Conservation (phyloP, 1,140 invertebrate genomes). For the Zaprionus inermis region DNA sequence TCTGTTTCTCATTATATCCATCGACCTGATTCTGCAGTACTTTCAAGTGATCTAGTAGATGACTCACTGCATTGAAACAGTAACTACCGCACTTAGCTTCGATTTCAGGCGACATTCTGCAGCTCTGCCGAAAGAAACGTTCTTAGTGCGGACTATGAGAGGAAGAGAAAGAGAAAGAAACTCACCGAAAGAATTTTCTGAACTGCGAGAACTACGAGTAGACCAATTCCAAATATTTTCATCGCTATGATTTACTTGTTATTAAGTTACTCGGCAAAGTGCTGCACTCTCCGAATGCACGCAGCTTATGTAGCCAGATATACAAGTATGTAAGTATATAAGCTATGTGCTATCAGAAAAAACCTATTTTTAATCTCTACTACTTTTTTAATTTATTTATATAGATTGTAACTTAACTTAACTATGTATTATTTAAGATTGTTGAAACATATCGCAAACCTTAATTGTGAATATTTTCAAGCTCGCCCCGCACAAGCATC, state of each 20-base stretch:
- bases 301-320: too few species aligned
- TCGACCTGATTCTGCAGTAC: background rate
- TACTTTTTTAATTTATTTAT: too few species aligned
- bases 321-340: too few species aligned
- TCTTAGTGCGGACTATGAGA: background rate
- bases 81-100: background rate
- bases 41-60: background rate
- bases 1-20: background rate
- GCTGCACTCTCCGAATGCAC: too few species aligned
- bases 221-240: background rate
- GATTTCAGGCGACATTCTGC: background rate
- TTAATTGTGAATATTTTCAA: background rate
- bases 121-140: background rate
- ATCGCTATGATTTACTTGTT: background rate
- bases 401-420: too few species aligned
- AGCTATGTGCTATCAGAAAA: too few species aligned
- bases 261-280: too few species aligned
- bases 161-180: background rate
- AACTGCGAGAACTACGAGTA: background rate
- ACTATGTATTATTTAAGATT: too few species aligned
- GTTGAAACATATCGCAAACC: background rate
- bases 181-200: background rate
- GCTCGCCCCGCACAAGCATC: constrained; percentile 83
- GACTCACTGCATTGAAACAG: background rate
- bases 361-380: too few species aligned